Evolutionary conservation across 2,888 invertebrate genomes (phyloP), one percentile per base, ranked within the genome.

Genomic region (Mamestra brassicae): DNA sequence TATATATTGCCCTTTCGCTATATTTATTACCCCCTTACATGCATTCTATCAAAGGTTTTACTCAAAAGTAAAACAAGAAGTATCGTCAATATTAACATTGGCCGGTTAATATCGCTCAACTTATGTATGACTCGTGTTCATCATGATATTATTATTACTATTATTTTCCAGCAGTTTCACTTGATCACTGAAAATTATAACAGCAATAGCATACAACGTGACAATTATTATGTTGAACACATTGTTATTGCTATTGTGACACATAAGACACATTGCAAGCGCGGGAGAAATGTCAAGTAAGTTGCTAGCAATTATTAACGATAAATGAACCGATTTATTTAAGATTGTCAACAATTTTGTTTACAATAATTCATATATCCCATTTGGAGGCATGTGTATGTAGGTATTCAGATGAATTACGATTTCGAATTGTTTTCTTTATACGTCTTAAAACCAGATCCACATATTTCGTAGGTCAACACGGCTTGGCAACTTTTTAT

Each of bases 401-500:
- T 50, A 60, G 13, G 38, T 58, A 75, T 62, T 61, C 71, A 50
- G 76, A 72, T 63, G 34, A 42, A 78, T 74, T 72, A 38, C 55
- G 63, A 69, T 73, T 83, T 70, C 57, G 78, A 78, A 78, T 83
- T 86, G 76, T 81, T 85, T 81, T 83, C 77, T 76, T 78, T 60
- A 74, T 80, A 81, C 0, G 26, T 26, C 26, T 74, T 63, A 78
- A 78, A 86, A 81, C 85, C 76, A 84, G 87, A 79, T 84, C 87
- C 78, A 86, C 87, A 86, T 86, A 82, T 80, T 80, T 86, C 71
- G 79, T 74, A 74, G 86, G 84, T 84, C 86, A 86, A 66, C 63
- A 42, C 42, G 76, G 64, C 78, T 66, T 73, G 74, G 69, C 76
- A 55, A 85, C 83, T 86, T 85, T 86, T 85, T 86, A 85, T 71